phyloP scores from a whole-genome alignment of 2,797 vertebrate species.

The Sus cebifrons region DNA sequence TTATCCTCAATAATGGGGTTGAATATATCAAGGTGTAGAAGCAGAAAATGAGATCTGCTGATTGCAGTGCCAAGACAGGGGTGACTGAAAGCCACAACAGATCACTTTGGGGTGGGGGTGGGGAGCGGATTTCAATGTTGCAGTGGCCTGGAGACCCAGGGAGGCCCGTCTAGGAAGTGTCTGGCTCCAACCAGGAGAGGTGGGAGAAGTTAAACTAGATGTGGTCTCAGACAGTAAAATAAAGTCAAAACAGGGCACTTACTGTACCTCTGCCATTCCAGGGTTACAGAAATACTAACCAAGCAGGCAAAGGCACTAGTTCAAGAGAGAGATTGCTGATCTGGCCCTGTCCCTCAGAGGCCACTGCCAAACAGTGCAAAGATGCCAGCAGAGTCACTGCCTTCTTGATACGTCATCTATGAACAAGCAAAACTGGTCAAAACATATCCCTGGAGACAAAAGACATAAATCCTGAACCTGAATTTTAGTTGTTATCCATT shows the following conservation, averaged over 20 bases:
- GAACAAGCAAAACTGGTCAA: constrained; percentile 53
- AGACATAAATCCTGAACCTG: constrained; percentile 10
- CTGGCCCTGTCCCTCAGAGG: constrained; percentile 18
- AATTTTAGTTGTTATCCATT: constrained; percentile 56
- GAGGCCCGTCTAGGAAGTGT: neutral
- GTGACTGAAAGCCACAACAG: neutral
- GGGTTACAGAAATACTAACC: constrained; percentile 20
- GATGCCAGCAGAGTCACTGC: constrained; percentile 44
- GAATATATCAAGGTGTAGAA: constrained; percentile 71
- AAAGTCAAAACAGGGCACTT: neutral
- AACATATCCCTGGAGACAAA: constrained; percentile 63
- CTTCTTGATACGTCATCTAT: neutral
- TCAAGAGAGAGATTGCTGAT: constrained; percentile 43
- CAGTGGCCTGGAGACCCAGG: neutral
- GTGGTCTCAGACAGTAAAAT: neutral
- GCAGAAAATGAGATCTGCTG: constrained; percentile 77
- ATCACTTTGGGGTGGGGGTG: neutral
- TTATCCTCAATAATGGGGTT: constrained; percentile 79
- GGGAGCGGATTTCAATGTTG: neutral
- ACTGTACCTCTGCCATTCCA: neutral
- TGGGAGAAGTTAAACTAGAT: constrained; percentile 29
- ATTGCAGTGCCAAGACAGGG: constrained; percentile 65
- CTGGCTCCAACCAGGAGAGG: neutral
- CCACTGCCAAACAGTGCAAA: constrained; percentile 31
- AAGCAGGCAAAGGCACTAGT: constrained; percentile 21